Base-by-base conservation (phyloP, 2,113 vertebrate species). In the Saimiri boliviensis region DNA sequence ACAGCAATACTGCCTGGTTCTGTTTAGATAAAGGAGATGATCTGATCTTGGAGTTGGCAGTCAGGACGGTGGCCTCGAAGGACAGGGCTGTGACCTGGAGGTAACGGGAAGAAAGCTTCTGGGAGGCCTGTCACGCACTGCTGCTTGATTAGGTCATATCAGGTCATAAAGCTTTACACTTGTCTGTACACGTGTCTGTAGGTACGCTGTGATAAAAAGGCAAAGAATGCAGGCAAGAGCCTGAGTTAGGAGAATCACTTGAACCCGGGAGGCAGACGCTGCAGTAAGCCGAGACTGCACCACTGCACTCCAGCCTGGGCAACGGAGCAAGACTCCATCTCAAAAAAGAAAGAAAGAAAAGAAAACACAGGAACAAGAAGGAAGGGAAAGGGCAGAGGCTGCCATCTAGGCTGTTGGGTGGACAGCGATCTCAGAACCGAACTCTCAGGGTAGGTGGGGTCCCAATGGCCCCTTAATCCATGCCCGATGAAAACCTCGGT, bases 401-500 rank as follows among this genome's bases (percentile, higher is more conserved):
- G 49, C 21, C 3, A 35, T 16, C 40, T 12, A 27, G 52, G 52
- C 13, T 16, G 54, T 5, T 7, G 25, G 30, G 8, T 32, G 4
- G 37, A 56, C 45, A 16, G 30, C 27, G 19, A 11, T n/a, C 68
- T 83, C 9, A 47, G 58, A 52, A 47, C 20, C 60, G 12, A 19
- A 8, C 12, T 35, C 87, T 47, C 74, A 21, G 82, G 32, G 45
- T 37, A 30, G 30, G 66, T 3, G 49, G 91, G 60, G 14, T 40
- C 37, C 86, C 37, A 32, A 25, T 30, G 63, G n/a, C 37, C 56
- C 80, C 13, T 52, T 0, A 30, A 27, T 52, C 47, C 20, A 45
- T 30, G 6, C 2, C 6, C 1, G 0, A 12, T 5, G 70, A 54
- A 6, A 6, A 32, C n/a, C 9, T 11, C 9, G 1, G 70, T 32